Percentiles rank a stretch among this genome's conserved stretches.
Conservation (phyloP, 2,797 vertebrate genomes). For the Crenuchus spilurus region DNA sequence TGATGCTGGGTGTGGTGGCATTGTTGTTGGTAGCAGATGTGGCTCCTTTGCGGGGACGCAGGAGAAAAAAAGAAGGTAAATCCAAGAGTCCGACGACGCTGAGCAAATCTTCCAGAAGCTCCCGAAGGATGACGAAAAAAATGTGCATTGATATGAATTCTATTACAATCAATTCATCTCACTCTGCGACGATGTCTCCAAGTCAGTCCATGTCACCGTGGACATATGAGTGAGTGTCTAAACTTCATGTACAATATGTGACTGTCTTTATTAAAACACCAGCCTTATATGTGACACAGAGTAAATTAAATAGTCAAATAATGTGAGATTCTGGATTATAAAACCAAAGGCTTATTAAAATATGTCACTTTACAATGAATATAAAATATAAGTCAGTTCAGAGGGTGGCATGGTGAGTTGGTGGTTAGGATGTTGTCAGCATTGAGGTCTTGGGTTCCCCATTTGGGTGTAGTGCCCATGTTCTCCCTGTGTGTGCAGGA, state of each 20-base stretch:
- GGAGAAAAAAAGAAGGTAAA: slow-evolving; percentile 34
- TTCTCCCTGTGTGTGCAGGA: no score
- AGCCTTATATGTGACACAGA: no score
- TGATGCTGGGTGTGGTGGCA: slow-evolving; percentile 57
- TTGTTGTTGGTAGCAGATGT: slow-evolving; percentile 23
- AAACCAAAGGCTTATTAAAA: no score
- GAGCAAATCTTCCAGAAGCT: neutral
- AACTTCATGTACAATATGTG: neutral
- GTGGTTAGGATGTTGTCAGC: no score
- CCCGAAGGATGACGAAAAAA: neutral
- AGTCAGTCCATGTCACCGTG: slow-evolving; percentile 74
- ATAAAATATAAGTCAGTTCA: no score
- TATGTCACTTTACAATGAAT: no score
- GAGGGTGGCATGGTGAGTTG: no score
- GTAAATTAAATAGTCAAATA: no score
- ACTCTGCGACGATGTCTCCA: slow-evolving; percentile 16
- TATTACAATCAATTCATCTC: neutral
- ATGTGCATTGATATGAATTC: neutral
- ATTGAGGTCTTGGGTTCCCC: no score
- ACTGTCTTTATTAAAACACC: no score
- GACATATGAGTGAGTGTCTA: slow-evolving; percentile 71
- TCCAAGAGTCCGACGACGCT: slow-evolving; percentile 23
- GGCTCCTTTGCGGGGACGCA: neutral
- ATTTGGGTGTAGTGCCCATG: no score
- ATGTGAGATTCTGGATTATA: no score